Conservation (phyloP, 2,888 invertebrate genomes). For the Myopa tessellatipennis region DNA sequence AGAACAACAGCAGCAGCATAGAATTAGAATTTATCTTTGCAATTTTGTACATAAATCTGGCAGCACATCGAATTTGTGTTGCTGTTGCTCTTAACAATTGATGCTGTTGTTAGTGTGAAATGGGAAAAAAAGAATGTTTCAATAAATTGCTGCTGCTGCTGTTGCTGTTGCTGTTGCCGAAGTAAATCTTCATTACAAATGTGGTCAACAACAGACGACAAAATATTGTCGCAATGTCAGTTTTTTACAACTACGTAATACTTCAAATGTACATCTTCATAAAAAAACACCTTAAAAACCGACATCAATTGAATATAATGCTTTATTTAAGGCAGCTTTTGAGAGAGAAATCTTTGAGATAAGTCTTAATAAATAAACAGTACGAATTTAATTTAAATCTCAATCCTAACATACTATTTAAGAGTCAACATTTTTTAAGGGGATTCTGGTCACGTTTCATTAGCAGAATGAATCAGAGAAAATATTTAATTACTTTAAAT, state of each 20-base stretch:
- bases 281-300: no score
- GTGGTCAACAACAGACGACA: conserved; percentile 1
- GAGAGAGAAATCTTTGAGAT: no score
- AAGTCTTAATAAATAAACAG: no score
- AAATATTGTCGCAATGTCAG: conserved; percentile 14
- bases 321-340: no score
- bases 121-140: neutral
- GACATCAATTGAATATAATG: no score
- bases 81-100: conserved; percentile 6
- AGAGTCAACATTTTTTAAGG: no score
- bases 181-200: conserved; percentile 36
- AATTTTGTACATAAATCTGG: conserved; percentile 51
- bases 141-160: neutral
- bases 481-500: no score
- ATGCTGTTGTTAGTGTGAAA: conserved; percentile 9
- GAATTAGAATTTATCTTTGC: conserved; percentile 52
- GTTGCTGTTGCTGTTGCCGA: conserved; percentile 14
- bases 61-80: conserved; percentile 40
- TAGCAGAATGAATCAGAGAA: no score
- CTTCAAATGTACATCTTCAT: no score
- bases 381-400: no score
- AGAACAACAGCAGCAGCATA: neutral
- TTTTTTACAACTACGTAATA: neutral
- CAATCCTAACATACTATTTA: no score
- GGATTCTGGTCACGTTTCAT: no score